Percentiles rank a stretch among this genome's conserved stretches.
These are phyloP conservation scores for Peribatodes rhomboidaria DNA, from an alignment of 2,888 invertebrate genomes.

Conservation along the genomic window DNA sequence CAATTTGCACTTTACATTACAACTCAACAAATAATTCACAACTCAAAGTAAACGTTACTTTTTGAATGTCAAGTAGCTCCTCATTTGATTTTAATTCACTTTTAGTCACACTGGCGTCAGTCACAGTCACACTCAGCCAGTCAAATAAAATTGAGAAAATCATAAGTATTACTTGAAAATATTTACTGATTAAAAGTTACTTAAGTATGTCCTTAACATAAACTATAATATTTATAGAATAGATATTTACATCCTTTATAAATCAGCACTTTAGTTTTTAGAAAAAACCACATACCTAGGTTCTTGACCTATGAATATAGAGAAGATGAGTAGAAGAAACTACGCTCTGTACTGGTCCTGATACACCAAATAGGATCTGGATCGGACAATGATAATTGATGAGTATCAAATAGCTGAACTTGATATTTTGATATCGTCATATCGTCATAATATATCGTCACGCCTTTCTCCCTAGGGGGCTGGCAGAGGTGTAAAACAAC, in stretches of 20 bases:
- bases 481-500: too few relatives aligned
- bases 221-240: neutral
- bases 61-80: slow-evolving; percentile 3
- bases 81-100: slow-evolving; percentile 9
- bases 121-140: neutral
- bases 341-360: too few relatives aligned
- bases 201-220: slow-evolving; percentile 7
- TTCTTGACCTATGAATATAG: too few relatives aligned
- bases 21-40: too few relatives aligned
- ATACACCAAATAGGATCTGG: too few relatives aligned
- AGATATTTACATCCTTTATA: neutral
- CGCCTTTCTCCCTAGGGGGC: too few relatives aligned
- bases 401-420: too few relatives aligned
- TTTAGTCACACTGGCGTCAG: neutral
- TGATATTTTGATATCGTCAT: too few relatives aligned
- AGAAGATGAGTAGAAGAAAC: too few relatives aligned
- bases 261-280: neutral
- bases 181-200: neutral
- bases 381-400: too few relatives aligned
- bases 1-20: neutral
- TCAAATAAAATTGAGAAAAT: slow-evolving; percentile 11
- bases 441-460: too few relatives aligned
- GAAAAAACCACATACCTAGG: neutral
- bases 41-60: neutral
- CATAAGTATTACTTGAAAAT: neutral